phyloP scores from a whole-genome alignment of 2,113 vertebrate genomes.

The Oreochromis spilurus region DNA sequence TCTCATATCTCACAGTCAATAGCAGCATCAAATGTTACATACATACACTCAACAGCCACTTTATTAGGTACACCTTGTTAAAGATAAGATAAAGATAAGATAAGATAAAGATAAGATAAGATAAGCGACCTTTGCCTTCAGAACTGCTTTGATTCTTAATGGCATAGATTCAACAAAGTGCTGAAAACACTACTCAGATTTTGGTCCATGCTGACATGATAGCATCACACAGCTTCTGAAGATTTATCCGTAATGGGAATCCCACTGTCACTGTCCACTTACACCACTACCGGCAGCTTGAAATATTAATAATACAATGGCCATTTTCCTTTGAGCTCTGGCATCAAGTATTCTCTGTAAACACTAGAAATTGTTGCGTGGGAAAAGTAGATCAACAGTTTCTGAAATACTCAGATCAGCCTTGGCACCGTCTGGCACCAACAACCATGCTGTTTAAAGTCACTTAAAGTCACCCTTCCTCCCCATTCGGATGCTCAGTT shows the following conservation, averaged over 20 bases:
- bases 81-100: no score
- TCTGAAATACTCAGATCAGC: background rate
- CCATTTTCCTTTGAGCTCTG: background rate
- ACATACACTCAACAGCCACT: background rate
- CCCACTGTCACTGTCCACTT: background rate
- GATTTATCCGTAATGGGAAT: background rate
- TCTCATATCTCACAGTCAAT: background rate
- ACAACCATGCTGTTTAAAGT: background rate
- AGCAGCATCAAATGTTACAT: background rate
- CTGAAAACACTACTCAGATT: background rate
- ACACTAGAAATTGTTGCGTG: background rate
- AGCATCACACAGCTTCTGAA: background rate
- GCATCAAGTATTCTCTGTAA: background rate
- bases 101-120: no score
- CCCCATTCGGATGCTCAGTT: background rate
- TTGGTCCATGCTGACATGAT: background rate
- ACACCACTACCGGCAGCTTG: background rate
- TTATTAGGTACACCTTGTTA: background rate
- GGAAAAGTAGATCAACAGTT: background rate
- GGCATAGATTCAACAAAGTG: background rate
- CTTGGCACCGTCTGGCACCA: background rate
- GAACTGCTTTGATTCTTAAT: background rate
- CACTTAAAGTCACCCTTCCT: background rate
- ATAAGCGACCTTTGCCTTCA: background rate
- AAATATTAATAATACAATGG: background rate